Percentiles rank a stretch among this genome's conserved stretches.
Conservation (phyloP, 2,888 invertebrate genomes). For the Hofmannophila pseudospretella region DNA sequence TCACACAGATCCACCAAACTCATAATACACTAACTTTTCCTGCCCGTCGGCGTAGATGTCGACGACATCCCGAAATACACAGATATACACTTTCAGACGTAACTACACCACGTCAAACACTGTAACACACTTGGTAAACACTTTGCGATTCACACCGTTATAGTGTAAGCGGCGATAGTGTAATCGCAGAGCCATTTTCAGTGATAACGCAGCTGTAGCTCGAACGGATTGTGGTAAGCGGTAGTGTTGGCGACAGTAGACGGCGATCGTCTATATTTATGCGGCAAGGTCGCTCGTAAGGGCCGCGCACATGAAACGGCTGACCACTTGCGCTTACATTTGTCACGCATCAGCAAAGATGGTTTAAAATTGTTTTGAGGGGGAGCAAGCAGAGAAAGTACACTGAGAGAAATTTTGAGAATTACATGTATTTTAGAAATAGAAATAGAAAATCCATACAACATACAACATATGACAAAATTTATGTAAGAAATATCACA, state of each 20-base stretch:
- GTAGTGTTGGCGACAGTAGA: conserved; percentile 56
- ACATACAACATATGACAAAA: no score
- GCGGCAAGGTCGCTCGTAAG: conserved; percentile 58
- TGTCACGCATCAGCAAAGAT: no score
- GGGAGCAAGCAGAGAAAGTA: no score
- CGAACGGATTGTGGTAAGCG: conserved; percentile 32
- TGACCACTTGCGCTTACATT: conserved; percentile 45
- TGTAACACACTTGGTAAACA: conserved; percentile 39
- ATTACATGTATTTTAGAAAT: no score
- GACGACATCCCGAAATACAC: conserved; percentile 69
- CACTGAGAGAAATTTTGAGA: background rate
- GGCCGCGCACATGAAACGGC: conserved; percentile 42
- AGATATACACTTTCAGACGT: conserved; percentile 42
- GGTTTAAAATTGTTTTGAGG: no score
- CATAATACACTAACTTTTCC: conserved; percentile 64
- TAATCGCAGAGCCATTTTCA: conserved; percentile 71
- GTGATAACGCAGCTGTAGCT: conserved; percentile 50
- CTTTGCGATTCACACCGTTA: conserved; percentile 36
- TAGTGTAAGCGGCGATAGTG: conserved; percentile 50
- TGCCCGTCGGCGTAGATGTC: conserved; percentile 52
- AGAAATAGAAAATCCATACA: no score
- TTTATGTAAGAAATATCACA: no score
- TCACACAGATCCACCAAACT: conserved; percentile 21
- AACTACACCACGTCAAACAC: conserved; percentile 47
- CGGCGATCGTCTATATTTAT: conserved; percentile 55